Conservation (phyloP, 2,888 invertebrate species). For the Rosalia funebris region DNA sequence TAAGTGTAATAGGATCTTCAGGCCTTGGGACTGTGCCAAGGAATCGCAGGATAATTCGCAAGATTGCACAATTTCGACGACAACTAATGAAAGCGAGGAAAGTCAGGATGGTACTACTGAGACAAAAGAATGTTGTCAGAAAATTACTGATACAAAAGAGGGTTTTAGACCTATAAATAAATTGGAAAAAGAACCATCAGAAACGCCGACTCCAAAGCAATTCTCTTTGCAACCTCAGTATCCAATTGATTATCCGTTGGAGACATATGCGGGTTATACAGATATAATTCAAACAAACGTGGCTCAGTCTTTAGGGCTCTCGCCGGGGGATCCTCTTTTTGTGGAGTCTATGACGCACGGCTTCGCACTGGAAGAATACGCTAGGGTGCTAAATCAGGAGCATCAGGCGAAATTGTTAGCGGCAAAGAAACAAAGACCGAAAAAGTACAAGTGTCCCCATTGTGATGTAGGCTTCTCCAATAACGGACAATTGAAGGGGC, state of each 20-base stretch:
- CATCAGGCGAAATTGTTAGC: conserved; percentile 75
- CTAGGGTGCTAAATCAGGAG: conserved; percentile 76
- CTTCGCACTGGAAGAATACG: conserved; percentile 76
- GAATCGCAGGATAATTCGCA: conserved; percentile 58
- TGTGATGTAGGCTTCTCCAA: conserved; percentile 94
- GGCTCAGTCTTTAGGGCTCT: conserved; percentile 50
- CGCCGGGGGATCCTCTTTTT: conserved; percentile 54
- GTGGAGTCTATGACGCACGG: conserved; percentile 60
- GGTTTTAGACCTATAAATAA: conserved; percentile 41
- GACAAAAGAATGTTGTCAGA: conserved; percentile 12
- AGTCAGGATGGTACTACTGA: conserved; percentile 9
- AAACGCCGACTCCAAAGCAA: background rate
- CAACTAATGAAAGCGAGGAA: conserved; percentile 59
- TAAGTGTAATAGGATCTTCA: conserved; percentile 51
- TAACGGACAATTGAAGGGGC: conserved; percentile 91
- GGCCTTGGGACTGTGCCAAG: conserved; percentile 51
- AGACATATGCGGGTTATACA: conserved; percentile 34
- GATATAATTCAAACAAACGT: conserved; percentile 45
- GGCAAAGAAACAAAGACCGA: conserved; percentile 82
- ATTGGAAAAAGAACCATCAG: background rate
- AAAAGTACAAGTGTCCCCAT: conserved; percentile 90
- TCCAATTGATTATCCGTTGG: conserved; percentile 9
- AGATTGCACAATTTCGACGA: conserved; percentile 70
- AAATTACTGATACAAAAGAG: conserved; percentile 17
- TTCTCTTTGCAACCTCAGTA: conserved; percentile 4